Evolutionary conservation across 1,140 invertebrate species (phyloP).

Genomic region (Diploscapter pachys): DNA sequence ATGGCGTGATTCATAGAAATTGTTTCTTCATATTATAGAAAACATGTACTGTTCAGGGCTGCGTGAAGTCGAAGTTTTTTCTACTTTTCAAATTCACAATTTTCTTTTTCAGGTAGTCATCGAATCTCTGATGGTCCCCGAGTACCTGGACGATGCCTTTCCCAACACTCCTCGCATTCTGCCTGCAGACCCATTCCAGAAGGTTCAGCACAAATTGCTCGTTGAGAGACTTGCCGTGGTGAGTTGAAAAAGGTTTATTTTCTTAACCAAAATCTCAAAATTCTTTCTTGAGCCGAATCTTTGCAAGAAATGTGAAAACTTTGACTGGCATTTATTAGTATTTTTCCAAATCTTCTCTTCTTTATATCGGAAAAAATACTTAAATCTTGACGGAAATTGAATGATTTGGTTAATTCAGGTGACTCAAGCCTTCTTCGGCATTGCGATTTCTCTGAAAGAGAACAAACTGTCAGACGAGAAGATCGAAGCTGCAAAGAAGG

Average conservation of each 20-base stretch:
- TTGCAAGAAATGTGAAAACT: not conserved
- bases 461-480: conserved; percentile 16
- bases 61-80: not conserved
- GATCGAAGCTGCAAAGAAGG: conserved; percentile 3
- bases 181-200: conserved; percentile 26
- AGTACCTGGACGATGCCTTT: conserved; percentile 30
- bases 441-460: conserved; percentile 4
- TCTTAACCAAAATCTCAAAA: not conserved
- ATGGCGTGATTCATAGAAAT: not conserved
- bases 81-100: not conserved
- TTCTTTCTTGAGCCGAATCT: not conserved
- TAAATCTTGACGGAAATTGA: not conserved
- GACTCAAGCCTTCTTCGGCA: conserved; percentile 10
- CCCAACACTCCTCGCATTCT: conserved; percentile 27
- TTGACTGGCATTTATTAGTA: too few relatives aligned
- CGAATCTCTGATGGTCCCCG: conserved; percentile 25
- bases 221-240: conserved; percentile 11
- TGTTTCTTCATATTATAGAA: not conserved
- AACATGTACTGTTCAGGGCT: not conserved
- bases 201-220: conserved; percentile 24
- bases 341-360: too few relatives aligned
- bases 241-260: not conserved
- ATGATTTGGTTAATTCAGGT: not conserved
- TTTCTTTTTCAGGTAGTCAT: conserved; percentile 16
- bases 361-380: too few relatives aligned